A percentile compares a stretch with the other conserved stretches of the same genome.
Evolutionary conservation across 2,113 vertebrate species (phyloP).

Genomic region (Phrynocephalus versicolor): DNA sequence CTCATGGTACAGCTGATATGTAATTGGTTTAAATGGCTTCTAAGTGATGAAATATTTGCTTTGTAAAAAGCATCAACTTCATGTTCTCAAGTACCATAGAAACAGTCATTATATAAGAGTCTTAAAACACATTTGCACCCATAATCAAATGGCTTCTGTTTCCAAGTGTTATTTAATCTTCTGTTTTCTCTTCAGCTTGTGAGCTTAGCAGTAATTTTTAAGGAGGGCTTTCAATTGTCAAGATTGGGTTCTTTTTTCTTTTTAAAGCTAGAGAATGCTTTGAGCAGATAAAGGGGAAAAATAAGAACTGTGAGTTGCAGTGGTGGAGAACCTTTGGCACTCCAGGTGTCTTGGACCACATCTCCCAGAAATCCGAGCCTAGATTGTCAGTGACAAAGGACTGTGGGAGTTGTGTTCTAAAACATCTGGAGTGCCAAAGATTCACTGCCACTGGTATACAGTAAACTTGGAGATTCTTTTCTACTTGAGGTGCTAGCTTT

Average conservation of each 20-base stretch:
- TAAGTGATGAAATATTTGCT: constrained; percentile 23
- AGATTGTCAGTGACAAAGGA: no score
- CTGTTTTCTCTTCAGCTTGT: not conserved
- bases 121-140: not conserved
- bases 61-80: constrained; percentile 17
- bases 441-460: no score
- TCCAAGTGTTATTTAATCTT: not conserved
- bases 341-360: not conserved
- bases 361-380: not conserved
- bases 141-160: constrained; percentile 15
- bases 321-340: not conserved
- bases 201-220: not conserved
- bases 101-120: constrained; percentile 7
- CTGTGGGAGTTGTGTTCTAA: no score
- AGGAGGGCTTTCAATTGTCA: not conserved
- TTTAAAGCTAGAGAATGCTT: not conserved
- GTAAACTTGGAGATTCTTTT: not conserved
- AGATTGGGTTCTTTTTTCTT: not conserved
- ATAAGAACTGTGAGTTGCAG: not conserved
- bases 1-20: not conserved
- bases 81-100: constrained; percentile 7
- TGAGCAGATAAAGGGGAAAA: not conserved
- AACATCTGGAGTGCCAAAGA: no score
- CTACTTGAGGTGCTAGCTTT: not conserved
- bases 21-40: constrained; percentile 12